These are phyloP conservation scores for Callithrix jacchus DNA, from an alignment of 2,113 vertebrate species.

Conservation along the genomic window DNA sequence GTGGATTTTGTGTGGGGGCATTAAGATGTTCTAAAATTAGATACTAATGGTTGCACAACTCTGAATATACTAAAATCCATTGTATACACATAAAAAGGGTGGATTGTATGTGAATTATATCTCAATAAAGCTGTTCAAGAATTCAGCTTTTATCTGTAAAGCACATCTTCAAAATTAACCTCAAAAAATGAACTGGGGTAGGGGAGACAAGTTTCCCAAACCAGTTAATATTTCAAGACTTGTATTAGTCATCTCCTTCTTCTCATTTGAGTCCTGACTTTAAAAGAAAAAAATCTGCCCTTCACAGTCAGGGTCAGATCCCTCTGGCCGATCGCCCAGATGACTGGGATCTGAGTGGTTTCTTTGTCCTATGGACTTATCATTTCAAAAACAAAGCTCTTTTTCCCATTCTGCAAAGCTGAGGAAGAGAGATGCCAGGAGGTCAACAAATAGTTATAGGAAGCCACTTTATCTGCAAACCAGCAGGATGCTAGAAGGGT, in stretches of 20 bases:
- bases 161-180: constrained; percentile 13
- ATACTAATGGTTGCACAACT: not conserved
- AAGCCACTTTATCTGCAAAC: constrained; percentile 5
- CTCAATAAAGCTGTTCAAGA: not conserved
- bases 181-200: not conserved
- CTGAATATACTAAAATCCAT: not conserved
- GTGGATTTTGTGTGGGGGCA: not conserved
- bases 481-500: not conserved
- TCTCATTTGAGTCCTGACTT: constrained; percentile 57
- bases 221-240: not conserved
- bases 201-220: not conserved
- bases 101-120: not conserved
- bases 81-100: not conserved
- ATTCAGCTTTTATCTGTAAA: not conserved
- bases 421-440: not conserved
- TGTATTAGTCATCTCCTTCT: constrained; percentile 20
- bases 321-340: constrained; percentile 34
- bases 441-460: not conserved
- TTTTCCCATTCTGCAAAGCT: constrained; percentile 35
- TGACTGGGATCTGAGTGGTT: constrained; percentile 9
- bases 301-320: constrained; percentile 26
- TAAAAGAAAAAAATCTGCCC: constrained; percentile 21
- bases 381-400: not conserved
- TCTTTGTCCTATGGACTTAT: constrained; percentile 2
- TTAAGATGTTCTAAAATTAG: not conserved